A percentile compares a stretch with the other conserved stretches of the same genome.
phyloP scores from a whole-genome alignment of 2,113 vertebrate genomes.

The Erinaceus europaeus region DNA sequence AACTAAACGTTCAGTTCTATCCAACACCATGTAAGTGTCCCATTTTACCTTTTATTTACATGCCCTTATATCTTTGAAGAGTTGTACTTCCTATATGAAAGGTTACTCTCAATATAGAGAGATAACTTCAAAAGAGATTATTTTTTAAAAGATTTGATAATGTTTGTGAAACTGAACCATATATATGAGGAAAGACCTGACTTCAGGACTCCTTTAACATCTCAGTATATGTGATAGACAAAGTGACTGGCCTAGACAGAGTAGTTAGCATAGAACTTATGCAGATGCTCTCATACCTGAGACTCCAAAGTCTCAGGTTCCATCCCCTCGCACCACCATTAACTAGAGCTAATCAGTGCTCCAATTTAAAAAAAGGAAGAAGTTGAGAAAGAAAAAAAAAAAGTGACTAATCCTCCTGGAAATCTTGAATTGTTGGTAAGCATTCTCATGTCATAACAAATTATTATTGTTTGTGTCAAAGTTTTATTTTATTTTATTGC shows the following conservation, averaged over 20 bases:
- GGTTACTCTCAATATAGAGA: no score
- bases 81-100: no score
- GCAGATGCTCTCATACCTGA: no score
- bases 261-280: no score
- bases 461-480: neutral
- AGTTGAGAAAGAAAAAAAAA: no score
- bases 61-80: no score
- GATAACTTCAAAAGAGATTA: neutral
- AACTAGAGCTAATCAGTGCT: no score
- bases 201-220: neutral
- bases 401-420: neutral
- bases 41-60: neutral
- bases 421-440: constrained; percentile 28
- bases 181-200: neutral
- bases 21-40: neutral
- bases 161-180: neutral
- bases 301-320: no score
- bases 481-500: neutral
- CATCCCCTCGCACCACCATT: no score
- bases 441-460: constrained; percentile 2
- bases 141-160: neutral
- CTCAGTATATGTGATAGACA: neutral
- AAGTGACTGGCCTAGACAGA: neutral
- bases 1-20: neutral
- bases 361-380: no score